phyloP scores from a whole-genome alignment of 2,113 vertebrate species.

The Pangasianodon hypophthalmus region DNA sequence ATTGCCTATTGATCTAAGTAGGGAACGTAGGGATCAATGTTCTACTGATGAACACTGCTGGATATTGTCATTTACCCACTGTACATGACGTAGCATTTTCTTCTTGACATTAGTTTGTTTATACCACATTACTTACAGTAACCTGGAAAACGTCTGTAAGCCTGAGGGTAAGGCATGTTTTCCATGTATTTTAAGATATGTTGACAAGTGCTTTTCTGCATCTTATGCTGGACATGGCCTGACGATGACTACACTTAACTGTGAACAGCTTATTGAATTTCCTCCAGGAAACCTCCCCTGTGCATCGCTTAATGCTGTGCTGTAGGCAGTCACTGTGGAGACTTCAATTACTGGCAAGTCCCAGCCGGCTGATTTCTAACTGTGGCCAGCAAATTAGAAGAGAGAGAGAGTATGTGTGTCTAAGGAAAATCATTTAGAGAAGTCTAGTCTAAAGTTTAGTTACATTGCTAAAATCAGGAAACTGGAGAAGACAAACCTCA shows the following conservation, averaged over 20 bases:
- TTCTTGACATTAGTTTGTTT: background rate
- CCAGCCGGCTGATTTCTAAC: conserved; percentile 69
- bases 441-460: conserved; percentile 51
- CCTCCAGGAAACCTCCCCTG: conserved; percentile 64
- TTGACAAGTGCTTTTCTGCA: conserved; percentile 62
- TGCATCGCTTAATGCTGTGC: conserved; percentile 67
- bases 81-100: background rate
- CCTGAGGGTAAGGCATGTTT: conserved; percentile 33
- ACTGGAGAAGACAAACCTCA: conserved; percentile 54
- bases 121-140: background rate
- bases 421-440: conserved; percentile 54
- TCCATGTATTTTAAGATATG: conserved; percentile 39
- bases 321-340: conserved; percentile 69
- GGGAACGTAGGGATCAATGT: background rate
- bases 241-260: conserved; percentile 67
- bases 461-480: conserved; percentile 52
- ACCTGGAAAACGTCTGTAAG: background rate
- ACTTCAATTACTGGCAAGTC: conserved; percentile 74
- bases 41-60: background rate
- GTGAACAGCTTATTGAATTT: conserved; percentile 71
- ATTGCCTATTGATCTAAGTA: background rate
- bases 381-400: conserved; percentile 70
- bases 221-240: conserved; percentile 67
- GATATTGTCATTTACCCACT: background rate
- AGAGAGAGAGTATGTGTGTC: conserved; percentile 27